Evolutionary conservation across 2,113 vertebrate genomes (phyloP), one percentile per base, ranked within the genome.

Genomic region (Romanogobio albipinnatus): DNA sequence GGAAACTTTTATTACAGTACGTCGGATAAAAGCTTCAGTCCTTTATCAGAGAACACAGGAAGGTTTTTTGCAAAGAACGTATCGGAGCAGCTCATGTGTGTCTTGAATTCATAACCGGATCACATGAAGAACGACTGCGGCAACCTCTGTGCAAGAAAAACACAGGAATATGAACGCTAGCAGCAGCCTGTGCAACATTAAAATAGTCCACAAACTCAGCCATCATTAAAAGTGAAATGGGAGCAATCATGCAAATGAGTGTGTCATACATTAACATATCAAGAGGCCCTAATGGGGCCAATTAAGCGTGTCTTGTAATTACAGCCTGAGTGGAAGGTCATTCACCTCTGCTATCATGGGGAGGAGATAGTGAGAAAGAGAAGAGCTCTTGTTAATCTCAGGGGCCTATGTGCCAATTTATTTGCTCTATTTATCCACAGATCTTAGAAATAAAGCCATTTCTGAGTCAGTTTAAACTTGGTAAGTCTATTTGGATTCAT

Each of bases 211-310:
- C 10, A 83, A 26, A 68, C 39, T 88, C 59, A 68, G 29, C n/a
- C 58, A 14, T 33, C 64, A 74, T 82, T 75, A 15, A 81, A 68
- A 81, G 62, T 22, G 71, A 22, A 83, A 86, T 84, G 81, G 84
- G 86, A 75, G 88, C 84, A 91, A 91, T 91, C 86, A 85, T 87
- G 89, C 88, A 92, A 90, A 91, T 89, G 82, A 91, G 86, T 33
- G 15, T 83, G 89, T 88, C 89, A 84, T 1, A 71, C 85, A 92
- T 93, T 91, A 90, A 75, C 91, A 93, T 91, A 90, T 91, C 89
- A 92, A 91, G 86, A 86, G 88, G 86, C 76, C 82, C 89, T 92
- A 90, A 93, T 88, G 80, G 88, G 87, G 84, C 83, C 91, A 90
- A 93, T 93, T 92, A 93, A 89, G 82, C 33, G 79, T 85, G 77